These are phyloP conservation scores for Glandiceps talaboti DNA, from an alignment of 53 echinoderm and acorn worm species.

Conservation along the genomic window DNA sequence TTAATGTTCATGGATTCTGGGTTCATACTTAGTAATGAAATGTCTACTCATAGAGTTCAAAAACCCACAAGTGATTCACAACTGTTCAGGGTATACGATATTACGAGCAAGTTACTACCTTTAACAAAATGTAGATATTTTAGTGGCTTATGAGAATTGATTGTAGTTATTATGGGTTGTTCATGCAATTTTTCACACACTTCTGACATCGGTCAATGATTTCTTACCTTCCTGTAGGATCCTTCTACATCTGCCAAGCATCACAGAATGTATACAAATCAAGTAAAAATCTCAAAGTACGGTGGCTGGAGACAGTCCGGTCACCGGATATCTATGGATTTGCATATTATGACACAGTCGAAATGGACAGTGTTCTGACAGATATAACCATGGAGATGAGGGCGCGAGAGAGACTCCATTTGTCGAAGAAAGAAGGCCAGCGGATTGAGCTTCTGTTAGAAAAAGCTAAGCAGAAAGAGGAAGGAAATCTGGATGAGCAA, in stretches of 20 bases:
- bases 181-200: neutral
- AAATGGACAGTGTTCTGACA: slow-evolving; percentile 72
- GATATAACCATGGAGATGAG: slow-evolving; percentile 53
- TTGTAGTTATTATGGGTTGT: neutral
- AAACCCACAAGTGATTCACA: too few relatives aligned
- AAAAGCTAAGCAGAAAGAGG: slow-evolving; percentile 83
- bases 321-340: slow-evolving; percentile 61
- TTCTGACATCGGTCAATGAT: neutral
- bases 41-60: too few relatives aligned
- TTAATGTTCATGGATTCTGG: too few relatives aligned
- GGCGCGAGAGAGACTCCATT: slow-evolving; percentile 42
- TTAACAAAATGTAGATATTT: too few relatives aligned
- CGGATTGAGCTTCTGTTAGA: slow-evolving; percentile 69
- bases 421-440: slow-evolving; percentile 50
- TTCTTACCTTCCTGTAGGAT: slow-evolving; percentile 12
- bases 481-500: slow-evolving; percentile 49
- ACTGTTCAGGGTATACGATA: too few relatives aligned
- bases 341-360: slow-evolving; percentile 78
- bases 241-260: slow-evolving; percentile 73
- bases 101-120: too few relatives aligned
- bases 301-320: slow-evolving; percentile 78
- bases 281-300: slow-evolving; percentile 61
- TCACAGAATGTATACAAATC: slow-evolving; percentile 81
- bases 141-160: neutral
- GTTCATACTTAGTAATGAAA: too few relatives aligned